phyloP scores from a whole-genome alignment of 2,113 vertebrate genomes.

The Cynocephalus volans region DNA sequence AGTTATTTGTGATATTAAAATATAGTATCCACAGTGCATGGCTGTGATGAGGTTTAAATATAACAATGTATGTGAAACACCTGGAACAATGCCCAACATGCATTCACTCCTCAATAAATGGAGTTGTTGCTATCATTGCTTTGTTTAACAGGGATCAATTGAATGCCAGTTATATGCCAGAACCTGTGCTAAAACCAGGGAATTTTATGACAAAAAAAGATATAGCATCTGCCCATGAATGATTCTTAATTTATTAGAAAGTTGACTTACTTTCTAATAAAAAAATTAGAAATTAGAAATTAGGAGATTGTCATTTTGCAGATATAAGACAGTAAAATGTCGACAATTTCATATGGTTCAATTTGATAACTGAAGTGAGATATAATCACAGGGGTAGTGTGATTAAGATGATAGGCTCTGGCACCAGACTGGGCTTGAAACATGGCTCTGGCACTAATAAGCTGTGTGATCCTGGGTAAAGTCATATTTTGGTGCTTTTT shows the following conservation, averaged over 20 bases:
- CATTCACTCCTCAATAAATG: constrained; percentile 11
- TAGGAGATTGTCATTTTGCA: not conserved
- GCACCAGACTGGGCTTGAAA: not conserved
- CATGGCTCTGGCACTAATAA: not conserved
- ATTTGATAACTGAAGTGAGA: not conserved
- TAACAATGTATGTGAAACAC: not conserved
- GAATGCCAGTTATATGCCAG: not conserved
- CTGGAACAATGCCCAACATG: not conserved
- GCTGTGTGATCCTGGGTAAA: not conserved
- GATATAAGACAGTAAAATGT: not conserved
- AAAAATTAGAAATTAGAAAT: too few species aligned
- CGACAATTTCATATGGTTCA: not conserved
- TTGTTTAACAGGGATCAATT: not conserved
- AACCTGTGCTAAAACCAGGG: not conserved
- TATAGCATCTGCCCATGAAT: not conserved
- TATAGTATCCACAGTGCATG: not conserved
- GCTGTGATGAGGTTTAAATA: not conserved
- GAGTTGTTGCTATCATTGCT: not conserved
- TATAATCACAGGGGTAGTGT: not conserved
- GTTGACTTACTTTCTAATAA: not conserved
- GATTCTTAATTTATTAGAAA: constrained; percentile 40
- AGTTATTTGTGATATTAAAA: constrained; percentile 32
- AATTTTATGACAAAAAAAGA: not conserved
- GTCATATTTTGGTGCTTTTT: not conserved
- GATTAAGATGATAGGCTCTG: not conserved